Base-by-base conservation (phyloP, 2,888 invertebrate genomes). In the Xestia ashworthii region DNA sequence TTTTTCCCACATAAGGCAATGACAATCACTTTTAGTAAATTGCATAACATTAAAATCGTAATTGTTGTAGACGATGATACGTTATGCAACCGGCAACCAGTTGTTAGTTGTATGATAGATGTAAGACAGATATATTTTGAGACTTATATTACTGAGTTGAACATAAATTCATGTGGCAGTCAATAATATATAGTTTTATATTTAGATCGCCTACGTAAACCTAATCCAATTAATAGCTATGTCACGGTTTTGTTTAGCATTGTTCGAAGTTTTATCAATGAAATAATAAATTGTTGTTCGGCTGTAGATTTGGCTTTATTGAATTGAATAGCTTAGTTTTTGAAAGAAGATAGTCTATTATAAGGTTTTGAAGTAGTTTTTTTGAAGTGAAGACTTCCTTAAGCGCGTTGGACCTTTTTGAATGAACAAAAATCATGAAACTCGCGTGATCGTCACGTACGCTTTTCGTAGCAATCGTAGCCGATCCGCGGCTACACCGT, bases 161-260 rank as follows among this genome's bases (percentile, higher is more conserved):
- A 65, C 5, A 25, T 50, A 44, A 71, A 66, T 53, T 74, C 25
- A 50, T 4, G 50, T n/a, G 66, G 1, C 3, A 46, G 84, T 9
- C 69, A 83, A 60, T 60, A 62, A 55, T 55, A 55, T 55, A 50
- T 16, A 14, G 12, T n/a, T 64, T 44, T 74, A 74, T 62, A 67
- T 80, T 82, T 84, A 80, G 70, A 58, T 19, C 48, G 55, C 70
- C 60, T 58, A 80, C 60, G 66, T 74, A 71, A 68, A 58, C 55
- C 0, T 38, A 44, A 22, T 5, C 48, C 25, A 62, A 69, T 69
- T 19, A 16, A 74, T 44, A 67, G 6, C n/a, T 65, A 22, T 19
- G 11, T 9, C 44, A 38, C 22, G 3, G 32, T 78, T n/a, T 44
- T 55, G 5, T 50, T 75, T 32, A 14, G 22, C 14, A 78, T 58